Evolutionary conservation across 1,140 invertebrate genomes (phyloP), one percentile per base, ranked within the genome.

Genomic region (Mya arenaria): DNA sequence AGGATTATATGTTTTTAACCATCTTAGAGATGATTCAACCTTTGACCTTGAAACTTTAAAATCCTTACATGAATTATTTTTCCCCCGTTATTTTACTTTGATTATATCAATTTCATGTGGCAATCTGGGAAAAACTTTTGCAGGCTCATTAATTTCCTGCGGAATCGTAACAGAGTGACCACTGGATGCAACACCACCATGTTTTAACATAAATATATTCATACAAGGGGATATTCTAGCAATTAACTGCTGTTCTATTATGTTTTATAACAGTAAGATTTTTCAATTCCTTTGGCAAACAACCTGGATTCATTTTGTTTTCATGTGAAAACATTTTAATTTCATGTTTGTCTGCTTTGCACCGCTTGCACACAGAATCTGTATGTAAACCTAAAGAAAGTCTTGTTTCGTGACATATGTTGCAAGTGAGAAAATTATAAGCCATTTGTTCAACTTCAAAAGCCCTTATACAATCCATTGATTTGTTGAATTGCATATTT

Each of bases 281-380:
- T 62, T 32, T 19, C 3, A 84, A 44, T 55, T 81, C 41, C 3
- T 19, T 3, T 28, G 69, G 83, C 28, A 73, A 0, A 25, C 25
- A 23, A 17, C 37, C 23, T 15, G 83, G 83, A 32, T 84, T 37
- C 83, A 84, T 84, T 8, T 63, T 48, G 44, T 84, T 80, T 69
- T 84, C 48, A 28, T 0, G 4, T 30, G 83, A 84, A 65, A 77
- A 81, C 63, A 81, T 69, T 81, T 81, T 84, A 19, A 84, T 58
- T n/a, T 28, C 6, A 39, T 66, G 28, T n/a, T 77, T 77, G 28
- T 84, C 77, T 30, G 4, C 23, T 1, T 0, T 15, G 34, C 83
- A 81, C 17, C 69, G 41, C 23, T 37, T 44, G 34, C 69, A 84
- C 34, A 48, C 74, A n/a, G 44, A 0, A 44, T 41, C 37, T 72